A percentile compares a stretch with the other conserved stretches of the same genome.
phyloP scores from a whole-genome alignment of 1,140 invertebrate genomes.

The Nasonia giraulti region DNA sequence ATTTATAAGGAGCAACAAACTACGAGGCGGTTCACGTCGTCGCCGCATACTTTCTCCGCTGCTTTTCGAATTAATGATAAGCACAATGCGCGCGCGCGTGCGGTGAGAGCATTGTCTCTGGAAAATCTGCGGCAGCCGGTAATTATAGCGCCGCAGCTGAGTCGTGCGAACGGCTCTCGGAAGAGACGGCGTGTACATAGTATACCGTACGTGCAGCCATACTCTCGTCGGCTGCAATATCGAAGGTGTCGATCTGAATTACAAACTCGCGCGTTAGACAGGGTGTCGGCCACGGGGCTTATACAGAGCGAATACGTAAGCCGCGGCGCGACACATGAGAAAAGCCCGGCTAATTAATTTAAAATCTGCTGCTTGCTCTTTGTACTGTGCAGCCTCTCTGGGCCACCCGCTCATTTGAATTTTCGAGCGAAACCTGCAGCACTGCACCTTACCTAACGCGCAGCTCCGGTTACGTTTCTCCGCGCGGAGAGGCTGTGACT shows the following conservation, averaged over 20 bases:
- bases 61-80: slow-evolving; percentile 49
- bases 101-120: slow-evolving; percentile 28
- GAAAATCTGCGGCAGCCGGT: slow-evolving; percentile 31
- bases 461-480: background rate
- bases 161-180: slow-evolving; percentile 36
- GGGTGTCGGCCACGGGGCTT: background rate
- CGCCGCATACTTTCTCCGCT: slow-evolving; percentile 52
- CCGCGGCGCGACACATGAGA: background rate
- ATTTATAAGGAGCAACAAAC: slow-evolving; percentile 22
- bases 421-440: background rate
- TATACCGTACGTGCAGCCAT: background rate
- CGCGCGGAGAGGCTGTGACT: too few relatives aligned
- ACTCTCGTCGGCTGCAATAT: background rate
- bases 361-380: background rate
- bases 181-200: background rate
- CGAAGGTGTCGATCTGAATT: slow-evolving; percentile 44
- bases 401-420: slow-evolving; percentile 14
- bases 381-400: background rate
- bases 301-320: background rate
- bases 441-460: background rate
- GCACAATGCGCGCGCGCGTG: background rate
- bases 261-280: slow-evolving; percentile 35
- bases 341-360: slow-evolving; percentile 21
- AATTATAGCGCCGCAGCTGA: slow-evolving; percentile 20
- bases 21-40: slow-evolving; percentile 5